Evolutionary conservation across 2,113 vertebrate species (phyloP), one percentile per base, ranked within the genome.

Genomic region (Triplophysa dalaica): DNA sequence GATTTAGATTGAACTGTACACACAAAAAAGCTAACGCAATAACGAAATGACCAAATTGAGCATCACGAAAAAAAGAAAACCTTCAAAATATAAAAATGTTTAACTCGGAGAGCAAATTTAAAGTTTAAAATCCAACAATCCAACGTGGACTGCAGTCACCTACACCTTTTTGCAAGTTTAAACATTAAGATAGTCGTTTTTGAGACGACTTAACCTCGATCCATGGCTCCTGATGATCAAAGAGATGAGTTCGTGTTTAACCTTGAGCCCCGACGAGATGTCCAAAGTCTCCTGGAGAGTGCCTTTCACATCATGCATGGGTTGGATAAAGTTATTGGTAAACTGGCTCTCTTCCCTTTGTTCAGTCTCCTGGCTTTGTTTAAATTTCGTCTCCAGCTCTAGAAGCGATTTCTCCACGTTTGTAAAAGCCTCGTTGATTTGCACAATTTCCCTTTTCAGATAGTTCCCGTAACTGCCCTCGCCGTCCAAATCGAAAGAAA

Each of bases 371-470:
- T 96, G 96, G 41, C 95, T 95, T 82, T 96, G 95, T 0, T 94
- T 95, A 80, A 99, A 98, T 84, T 99, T 99, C 81, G 91, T 91
- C 83, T 99, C 97, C 88, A 99, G 92, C 88, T 99, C 97, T 21
- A 93, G 85, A 79, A 99, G 94, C 2, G 96, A 96, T 73, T 93
- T 94, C 87, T 96, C 96, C 41, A 97, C 97, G 85, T 86, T 93
- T 64, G 94, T 91, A 84, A 98, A 98, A 21, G 96, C 96, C 70
- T 98, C 96, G 19, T 92, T 86, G 81, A 98, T 97, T 91, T 98
- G 96, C 11, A 92, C 89, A 1, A 95, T 91, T 81, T 99, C 97
- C 16, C 94, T 85, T 77, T 90, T 93, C 84, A 99, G 93, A 88
- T 97, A 95, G 75, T 93, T 92, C 10, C 95, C 94, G 77, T 99